A percentile compares a stretch with the other conserved stretches of the same genome.
Conservation (phyloP, 1,140 invertebrate species). For the Atopsyche davidsoni region DNA sequence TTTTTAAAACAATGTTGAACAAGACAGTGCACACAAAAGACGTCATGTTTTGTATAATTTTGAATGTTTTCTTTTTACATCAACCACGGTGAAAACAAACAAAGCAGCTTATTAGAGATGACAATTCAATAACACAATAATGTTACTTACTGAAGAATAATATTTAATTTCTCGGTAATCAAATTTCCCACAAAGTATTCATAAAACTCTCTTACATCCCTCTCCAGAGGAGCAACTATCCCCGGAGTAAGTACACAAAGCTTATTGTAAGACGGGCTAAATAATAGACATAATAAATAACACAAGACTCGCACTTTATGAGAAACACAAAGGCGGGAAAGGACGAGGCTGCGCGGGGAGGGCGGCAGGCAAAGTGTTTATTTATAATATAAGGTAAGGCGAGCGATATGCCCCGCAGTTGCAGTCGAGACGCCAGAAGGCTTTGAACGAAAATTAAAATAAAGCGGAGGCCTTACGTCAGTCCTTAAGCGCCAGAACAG, state of each 20-base stretch:
- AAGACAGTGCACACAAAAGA: too few relatives aligned
- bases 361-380: slow-evolving; percentile 26
- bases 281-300: slow-evolving; percentile 31
- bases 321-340: slow-evolving; percentile 31
- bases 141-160: too few relatives aligned
- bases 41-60: too few relatives aligned
- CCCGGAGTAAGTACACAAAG: slow-evolving; percentile 23
- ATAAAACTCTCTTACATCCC: slow-evolving; percentile 10
- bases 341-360: slow-evolving; percentile 21
- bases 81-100: too few relatives aligned
- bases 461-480: neutral
- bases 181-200: slow-evolving; percentile 13
- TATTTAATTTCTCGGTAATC: too few relatives aligned
- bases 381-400: slow-evolving; percentile 28
- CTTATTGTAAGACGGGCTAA: slow-evolving; percentile 31
- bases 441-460: slow-evolving; percentile 4
- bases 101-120: too few relatives aligned
- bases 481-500: neutral
- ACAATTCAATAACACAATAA: too few relatives aligned
- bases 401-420: slow-evolving; percentile 5
- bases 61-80: too few relatives aligned
- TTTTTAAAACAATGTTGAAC: too few relatives aligned
- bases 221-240: slow-evolving; percentile 6
- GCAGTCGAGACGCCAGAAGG: neutral
- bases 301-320: slow-evolving; percentile 31